These are phyloP conservation scores for Falco biarmicus DNA, from an alignment of 2,797 vertebrate species.

Conservation along the genomic window DNA sequence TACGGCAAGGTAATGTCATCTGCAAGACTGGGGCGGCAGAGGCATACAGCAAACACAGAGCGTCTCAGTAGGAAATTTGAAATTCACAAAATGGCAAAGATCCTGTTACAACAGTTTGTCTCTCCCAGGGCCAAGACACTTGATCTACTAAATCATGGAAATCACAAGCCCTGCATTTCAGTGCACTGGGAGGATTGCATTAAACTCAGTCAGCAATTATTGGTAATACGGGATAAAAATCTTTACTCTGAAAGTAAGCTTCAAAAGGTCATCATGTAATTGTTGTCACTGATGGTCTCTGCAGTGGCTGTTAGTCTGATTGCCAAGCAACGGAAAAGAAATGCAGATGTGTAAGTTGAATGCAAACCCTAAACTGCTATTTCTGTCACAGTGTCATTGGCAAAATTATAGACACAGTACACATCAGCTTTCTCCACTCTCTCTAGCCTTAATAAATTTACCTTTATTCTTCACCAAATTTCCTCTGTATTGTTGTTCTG, in stretches of 20 bases:
- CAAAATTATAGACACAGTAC: conserved; percentile 19
- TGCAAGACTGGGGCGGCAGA: not conserved
- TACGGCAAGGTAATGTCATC: not conserved
- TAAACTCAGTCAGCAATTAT: conserved; percentile 89
- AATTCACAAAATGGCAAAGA: conserved; percentile 30
- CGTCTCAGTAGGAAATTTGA: not conserved
- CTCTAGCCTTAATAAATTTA: conserved; percentile 40
- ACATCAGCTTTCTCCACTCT: not conserved
- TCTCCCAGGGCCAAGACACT: conserved; percentile 69
- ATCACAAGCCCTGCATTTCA: conserved; percentile 78
- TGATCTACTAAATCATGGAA: conserved; percentile 76
- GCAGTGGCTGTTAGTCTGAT: conserved; percentile 2
- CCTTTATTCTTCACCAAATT: conserved; percentile 51
- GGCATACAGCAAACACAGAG: not conserved
- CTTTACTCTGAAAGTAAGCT: conserved; percentile 83
- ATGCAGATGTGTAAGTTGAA: conserved; percentile 30
- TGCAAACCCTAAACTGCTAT: conserved; percentile 31
- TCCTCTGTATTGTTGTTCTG: conserved; percentile 34
- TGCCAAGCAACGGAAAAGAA: conserved; percentile 31
- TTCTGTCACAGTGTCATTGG: not conserved
- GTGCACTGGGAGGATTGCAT: conserved; percentile 86
- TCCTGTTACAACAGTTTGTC: conserved; percentile 34
- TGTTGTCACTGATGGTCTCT: conserved; percentile 62
- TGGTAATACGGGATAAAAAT: conserved; percentile 89
- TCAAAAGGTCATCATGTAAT: conserved; percentile 83